A percentile compares a stretch with the other conserved stretches of the same genome.
These are phyloP conservation scores for Falco concolor DNA, from an alignment of 2,797 vertebrate species.

Conservation along the genomic window DNA sequence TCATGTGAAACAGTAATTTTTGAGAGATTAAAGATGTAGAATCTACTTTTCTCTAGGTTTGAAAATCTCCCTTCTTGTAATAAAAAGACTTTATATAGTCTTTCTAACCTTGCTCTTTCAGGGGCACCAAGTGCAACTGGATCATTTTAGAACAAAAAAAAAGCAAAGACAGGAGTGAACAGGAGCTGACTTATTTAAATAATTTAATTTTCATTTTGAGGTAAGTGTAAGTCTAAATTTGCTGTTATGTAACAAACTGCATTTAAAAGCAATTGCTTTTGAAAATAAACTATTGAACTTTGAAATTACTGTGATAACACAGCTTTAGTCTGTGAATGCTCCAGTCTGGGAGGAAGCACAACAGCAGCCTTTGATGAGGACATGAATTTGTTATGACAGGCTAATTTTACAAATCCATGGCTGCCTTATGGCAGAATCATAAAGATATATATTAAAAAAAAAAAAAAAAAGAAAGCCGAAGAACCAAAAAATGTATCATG, in stretches of 20 bases:
- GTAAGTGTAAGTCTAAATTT: conserved; percentile 10
- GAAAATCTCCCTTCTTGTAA: neutral
- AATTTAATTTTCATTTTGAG: conserved; percentile 32
- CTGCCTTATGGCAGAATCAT: conserved; percentile 52
- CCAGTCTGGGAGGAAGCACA: conserved; percentile 38
- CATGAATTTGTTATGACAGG: conserved; percentile 68
- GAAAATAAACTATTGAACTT: conserved; percentile 48
- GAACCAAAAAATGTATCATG: neutral
- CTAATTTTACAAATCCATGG: conserved; percentile 60
- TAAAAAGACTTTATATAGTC: neutral
- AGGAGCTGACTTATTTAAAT: conserved; percentile 28
- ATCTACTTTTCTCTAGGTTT: neutral
- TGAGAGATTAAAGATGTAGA: neutral
- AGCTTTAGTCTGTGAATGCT: conserved; percentile 30
- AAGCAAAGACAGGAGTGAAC: neutral
- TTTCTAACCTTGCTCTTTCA: neutral
- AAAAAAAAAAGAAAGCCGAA: neutral
- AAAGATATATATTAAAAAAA: conserved; percentile 13
- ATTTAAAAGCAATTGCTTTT: conserved; percentile 59
- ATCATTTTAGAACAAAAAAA: neutral
- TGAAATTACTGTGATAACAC: conserved; percentile 48
- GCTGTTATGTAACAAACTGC: conserved; percentile 47
- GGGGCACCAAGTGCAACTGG: neutral
- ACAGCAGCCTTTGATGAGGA: conserved; percentile 60
- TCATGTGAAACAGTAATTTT: neutral